Evolutionary conservation across 2,888 invertebrate species (phyloP).

Genomic region (Marasmarcha lunaedactyla): DNA sequence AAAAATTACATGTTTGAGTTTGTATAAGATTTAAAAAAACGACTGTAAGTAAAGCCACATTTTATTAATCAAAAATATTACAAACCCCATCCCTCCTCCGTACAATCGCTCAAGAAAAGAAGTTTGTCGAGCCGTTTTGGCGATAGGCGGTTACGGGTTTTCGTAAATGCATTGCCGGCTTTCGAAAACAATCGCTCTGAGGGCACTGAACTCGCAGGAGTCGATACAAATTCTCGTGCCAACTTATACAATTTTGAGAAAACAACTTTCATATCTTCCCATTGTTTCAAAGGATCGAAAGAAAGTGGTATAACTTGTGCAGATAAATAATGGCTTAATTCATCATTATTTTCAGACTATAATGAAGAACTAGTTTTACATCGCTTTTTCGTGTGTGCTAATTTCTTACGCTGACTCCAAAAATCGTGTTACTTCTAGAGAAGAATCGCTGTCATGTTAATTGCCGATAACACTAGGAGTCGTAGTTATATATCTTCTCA

Average conservation of each 20-base stretch:
- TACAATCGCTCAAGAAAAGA: constrained; percentile 12
- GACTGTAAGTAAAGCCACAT: constrained; percentile 4
- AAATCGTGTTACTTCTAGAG: constrained; percentile 14
- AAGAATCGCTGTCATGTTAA: constrained; percentile 10
- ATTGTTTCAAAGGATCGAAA: constrained; percentile 13
- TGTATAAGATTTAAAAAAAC: too few species aligned
- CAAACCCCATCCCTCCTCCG: constrained; percentile 11
- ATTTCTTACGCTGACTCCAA: constrained; percentile 13
- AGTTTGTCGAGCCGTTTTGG: constrained; percentile 11
- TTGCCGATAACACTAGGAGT: constrained; percentile 9
- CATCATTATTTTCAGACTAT: constrained; percentile 5
- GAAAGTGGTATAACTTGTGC: constrained; percentile 8
- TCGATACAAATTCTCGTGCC: constrained; percentile 11
- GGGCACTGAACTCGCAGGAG: constrained; percentile 13
- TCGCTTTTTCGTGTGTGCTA: constrained; percentile 9
- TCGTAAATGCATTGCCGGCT: neutral
- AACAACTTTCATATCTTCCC: constrained; percentile 13
- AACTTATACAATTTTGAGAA: constrained; percentile 12
- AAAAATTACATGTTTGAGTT: too few species aligned
- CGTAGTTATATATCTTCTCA: constrained; percentile 12
- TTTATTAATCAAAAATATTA: constrained; percentile 6
- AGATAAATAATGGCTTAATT: constrained; percentile 10
- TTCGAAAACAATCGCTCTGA: constrained; percentile 5
- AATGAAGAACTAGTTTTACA: constrained; percentile 8
- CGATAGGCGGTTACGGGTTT: constrained; percentile 9